Base-by-base conservation (phyloP, 2,113 vertebrate species). In the Oceanites oceanicus region DNA sequence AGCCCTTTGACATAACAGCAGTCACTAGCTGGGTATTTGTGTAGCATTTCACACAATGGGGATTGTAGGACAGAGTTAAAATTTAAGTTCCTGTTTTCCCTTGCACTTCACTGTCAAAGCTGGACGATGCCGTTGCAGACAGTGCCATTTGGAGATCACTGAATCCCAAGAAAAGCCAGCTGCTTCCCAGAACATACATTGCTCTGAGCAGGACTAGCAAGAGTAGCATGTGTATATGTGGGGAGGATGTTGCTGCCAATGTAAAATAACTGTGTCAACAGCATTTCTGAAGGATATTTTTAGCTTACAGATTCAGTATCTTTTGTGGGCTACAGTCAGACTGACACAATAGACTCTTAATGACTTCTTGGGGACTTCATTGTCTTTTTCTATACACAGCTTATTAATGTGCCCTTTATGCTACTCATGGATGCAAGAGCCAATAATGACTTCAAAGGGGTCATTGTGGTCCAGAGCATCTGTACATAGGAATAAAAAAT, bases 261-360 rank as follows among this genome's bases (percentile, higher is more conserved):
- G 79, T 88, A 80, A 90, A 95, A 95, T 90, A 92, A 92, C 83
- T 93, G 82, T 96, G 92, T 96, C 92, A 96, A 94, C 94, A 96
- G 83, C 87, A 84, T 95, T 96, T 94, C 91, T 47, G 36, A 53
- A 61, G 63, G 89, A 50, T 97, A 97, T 97, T 97, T 97, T 97
- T 97, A 97, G 94, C 94, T 93, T 92, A 76, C 79, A 83, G 87
- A 96, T 94, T 94, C 62, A 70, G 93, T 91, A 52, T 40, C 81
- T 92, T 97, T 95, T 94, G 89, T 93, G 87, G 95, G 91, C 95
- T 96, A 94, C 76, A 97, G 96, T 96, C 95, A 95, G 89, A 65
- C 96, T 88, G 96, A 55, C 95, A 97, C 96, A 97, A 97, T 97
- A 97, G 96, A 82, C 87, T 95, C 94, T 95, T 97, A 97, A 97